Evolutionary conservation across 2,113 vertebrate species (phyloP).

Genomic region (Podarcis muralis): DNA sequence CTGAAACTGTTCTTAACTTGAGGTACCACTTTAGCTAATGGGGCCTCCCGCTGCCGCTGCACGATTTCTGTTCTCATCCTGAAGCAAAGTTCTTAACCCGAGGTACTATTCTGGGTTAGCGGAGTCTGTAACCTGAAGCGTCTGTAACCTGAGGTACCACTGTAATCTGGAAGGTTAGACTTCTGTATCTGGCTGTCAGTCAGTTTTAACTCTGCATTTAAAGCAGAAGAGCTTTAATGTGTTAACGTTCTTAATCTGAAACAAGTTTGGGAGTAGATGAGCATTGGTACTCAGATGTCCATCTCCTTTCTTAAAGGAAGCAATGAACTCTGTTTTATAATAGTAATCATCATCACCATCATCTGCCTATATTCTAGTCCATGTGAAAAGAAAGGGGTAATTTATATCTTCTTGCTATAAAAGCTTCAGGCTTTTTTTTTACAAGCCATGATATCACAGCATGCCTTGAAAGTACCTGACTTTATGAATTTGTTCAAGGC

Average conservation of each 20-base stretch:
- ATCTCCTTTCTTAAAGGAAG: not conserved
- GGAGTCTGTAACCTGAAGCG: too few relatives aligned
- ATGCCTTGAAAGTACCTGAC: not conserved
- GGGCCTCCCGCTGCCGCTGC: too few relatives aligned
- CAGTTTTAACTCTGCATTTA: conserved; percentile 13
- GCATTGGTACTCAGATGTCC: not conserved
- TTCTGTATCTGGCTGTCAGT: not conserved
- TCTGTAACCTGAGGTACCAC: too few relatives aligned
- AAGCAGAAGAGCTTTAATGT: not conserved
- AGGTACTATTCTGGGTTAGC: too few relatives aligned
- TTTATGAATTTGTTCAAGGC: too few relatives aligned
- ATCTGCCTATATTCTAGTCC: not conserved
- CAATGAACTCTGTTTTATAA: not conserved
- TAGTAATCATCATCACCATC: too few relatives aligned
- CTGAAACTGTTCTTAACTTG: too few relatives aligned
- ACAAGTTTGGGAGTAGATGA: not conserved
- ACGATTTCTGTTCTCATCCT: too few relatives aligned
- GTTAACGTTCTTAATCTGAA: not conserved
- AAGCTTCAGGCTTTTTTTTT: not conserved
- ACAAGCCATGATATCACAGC: not conserved
- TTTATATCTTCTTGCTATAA: not conserved
- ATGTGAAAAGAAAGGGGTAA: not conserved
- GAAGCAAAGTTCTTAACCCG: too few relatives aligned
- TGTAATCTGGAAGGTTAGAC: not conserved
- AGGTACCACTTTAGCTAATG: too few relatives aligned